Evolutionary conservation across 2,888 invertebrate genomes (phyloP).

Genomic region (Drosophila lutescens): DNA sequence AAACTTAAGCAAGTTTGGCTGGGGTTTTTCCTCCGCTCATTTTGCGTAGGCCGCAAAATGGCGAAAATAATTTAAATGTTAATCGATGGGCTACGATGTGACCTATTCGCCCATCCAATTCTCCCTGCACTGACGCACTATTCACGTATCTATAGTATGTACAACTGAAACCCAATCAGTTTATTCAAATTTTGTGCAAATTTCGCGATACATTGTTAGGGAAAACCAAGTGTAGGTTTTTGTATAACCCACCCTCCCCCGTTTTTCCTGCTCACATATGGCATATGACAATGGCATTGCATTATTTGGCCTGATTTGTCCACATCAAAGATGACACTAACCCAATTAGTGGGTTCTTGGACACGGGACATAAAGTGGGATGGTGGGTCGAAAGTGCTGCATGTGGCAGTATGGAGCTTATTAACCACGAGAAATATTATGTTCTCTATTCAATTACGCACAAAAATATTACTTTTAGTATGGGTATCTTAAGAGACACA

Average conservation of each 20-base stretch:
- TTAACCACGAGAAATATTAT: background rate
- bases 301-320: constrained; percentile 38
- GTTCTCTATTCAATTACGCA: background rate
- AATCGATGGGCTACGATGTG: constrained; percentile 45
- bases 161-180: constrained; percentile 76
- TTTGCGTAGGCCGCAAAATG: constrained; percentile 38
- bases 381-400: background rate
- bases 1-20: constrained; percentile 40
- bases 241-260: background rate
- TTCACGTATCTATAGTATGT: background rate
- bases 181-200: constrained; percentile 83
- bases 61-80: constrained; percentile 70
- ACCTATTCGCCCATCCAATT: constrained; percentile 38
- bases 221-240: constrained; percentile 17
- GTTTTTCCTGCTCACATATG: constrained; percentile 26
- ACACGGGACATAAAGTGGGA: background rate
- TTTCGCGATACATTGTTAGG: constrained; percentile 57
- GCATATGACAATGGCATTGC: constrained; percentile 35
- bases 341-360: constrained; percentile 50
- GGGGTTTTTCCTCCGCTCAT: constrained; percentile 17
- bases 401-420: constrained; percentile 1
- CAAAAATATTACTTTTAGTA: background rate
- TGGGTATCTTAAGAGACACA: background rate
- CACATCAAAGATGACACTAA: constrained; percentile 68
- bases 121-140: constrained; percentile 30